These are phyloP conservation scores for Trachemys scripta DNA, from an alignment of 2,113 vertebrate genomes.

Conservation along the genomic window DNA sequence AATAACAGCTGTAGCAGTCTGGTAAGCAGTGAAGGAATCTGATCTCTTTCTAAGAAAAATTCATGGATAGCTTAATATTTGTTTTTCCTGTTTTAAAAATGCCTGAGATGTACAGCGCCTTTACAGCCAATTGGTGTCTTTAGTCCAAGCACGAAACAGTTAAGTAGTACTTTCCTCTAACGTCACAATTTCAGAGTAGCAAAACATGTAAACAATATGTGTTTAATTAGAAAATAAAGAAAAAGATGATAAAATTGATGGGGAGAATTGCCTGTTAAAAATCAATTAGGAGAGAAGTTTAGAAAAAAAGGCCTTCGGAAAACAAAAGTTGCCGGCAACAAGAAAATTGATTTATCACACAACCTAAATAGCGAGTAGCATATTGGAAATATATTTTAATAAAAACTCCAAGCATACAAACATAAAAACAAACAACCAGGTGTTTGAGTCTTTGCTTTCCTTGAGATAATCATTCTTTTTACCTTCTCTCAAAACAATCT, in stretches of 20 bases:
- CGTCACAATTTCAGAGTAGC: not conserved
- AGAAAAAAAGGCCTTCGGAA: slow-evolving; percentile 29
- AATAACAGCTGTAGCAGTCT: not conserved
- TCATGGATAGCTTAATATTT: not conserved
- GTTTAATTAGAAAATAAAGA: slow-evolving; percentile 53
- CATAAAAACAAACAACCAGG: not conserved
- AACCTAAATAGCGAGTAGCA: not conserved
- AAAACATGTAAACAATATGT: slow-evolving; percentile 49
- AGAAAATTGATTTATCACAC: slow-evolving; percentile 8
- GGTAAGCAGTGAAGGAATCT: not conserved
- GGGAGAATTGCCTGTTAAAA: slow-evolving; percentile 56
- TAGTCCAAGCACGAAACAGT: not conserved
- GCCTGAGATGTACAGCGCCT: not conserved
- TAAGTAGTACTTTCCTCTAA: not conserved
- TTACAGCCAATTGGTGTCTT: not conserved
- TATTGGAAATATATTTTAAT: not conserved
- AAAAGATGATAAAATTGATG: slow-evolving; percentile 50
- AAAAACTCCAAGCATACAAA: not conserved
- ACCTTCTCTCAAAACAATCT: not conserved
- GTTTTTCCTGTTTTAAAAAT: not conserved
- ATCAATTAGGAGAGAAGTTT: slow-evolving; percentile 22
- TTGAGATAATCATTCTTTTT: not conserved
- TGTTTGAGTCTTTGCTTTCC: not conserved
- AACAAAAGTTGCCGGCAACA: slow-evolving; percentile 13
- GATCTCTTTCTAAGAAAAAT: not conserved